Conservation (phyloP, 2,888 invertebrate genomes). For the Salticus scenicus region DNA sequence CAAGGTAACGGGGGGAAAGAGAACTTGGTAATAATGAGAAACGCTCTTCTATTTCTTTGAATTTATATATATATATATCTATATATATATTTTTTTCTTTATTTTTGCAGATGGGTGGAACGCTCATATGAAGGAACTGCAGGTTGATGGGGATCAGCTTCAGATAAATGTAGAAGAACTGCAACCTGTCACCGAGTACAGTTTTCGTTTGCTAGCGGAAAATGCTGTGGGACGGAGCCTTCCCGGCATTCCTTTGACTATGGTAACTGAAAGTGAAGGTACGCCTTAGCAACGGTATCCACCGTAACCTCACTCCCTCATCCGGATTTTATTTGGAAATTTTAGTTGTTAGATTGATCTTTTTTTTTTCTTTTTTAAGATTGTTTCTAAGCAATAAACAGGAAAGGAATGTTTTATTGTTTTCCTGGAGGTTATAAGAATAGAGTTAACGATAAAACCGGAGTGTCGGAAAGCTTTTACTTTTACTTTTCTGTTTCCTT, state of each 20-base stretch:
- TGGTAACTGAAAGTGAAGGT: constrained; percentile 95
- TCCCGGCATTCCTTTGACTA: constrained; percentile 92
- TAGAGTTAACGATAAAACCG: not conserved
- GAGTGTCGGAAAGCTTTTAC: constrained; percentile 9
- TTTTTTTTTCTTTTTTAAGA: no score
- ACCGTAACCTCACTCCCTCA: constrained; percentile 21
- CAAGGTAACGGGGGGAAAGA: not conserved
- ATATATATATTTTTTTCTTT: not conserved
- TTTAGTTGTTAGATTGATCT: constrained; percentile 16
- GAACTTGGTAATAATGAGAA: constrained; percentile 10
- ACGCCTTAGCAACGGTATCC: constrained; percentile 68
- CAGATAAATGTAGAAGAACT: constrained; percentile 79
- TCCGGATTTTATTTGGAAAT: not conserved
- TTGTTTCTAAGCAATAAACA: constrained; percentile 49
- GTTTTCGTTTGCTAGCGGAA: constrained; percentile 92
- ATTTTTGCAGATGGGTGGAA: constrained; percentile 46
- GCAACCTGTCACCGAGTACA: constrained; percentile 93
- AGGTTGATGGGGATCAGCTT: constrained; percentile 56
- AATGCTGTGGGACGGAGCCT: constrained; percentile 95
- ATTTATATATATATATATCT: no score
- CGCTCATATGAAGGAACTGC: constrained; percentile 35
- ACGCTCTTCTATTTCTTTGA: not conserved
- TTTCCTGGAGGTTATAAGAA: constrained; percentile 15
- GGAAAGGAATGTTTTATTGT: constrained; percentile 53
- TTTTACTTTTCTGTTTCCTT: constrained; percentile 17